Base-by-base conservation (phyloP, 2,888 invertebrate species). In the Reticulitermes lucifugus region DNA sequence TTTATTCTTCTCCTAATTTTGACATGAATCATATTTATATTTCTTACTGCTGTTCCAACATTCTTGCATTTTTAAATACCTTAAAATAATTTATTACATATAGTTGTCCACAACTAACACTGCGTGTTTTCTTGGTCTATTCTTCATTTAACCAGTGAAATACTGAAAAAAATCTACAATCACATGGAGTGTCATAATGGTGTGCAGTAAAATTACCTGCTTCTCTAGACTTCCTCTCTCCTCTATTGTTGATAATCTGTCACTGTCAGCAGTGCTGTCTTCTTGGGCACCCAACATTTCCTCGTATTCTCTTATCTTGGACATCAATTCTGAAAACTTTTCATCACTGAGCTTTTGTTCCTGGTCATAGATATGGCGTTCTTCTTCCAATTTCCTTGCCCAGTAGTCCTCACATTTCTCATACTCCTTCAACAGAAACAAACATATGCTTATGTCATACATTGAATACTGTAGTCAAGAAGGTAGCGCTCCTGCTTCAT, bases 381-480 rank as follows among this genome's bases (percentile, higher is more conserved):
- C 97, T 87, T 96, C 96, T 80, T 95, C 94, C 85, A 97, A 91
- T 90, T 97, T 97, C 59, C 92, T 92, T 81, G 94, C 93, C 97
- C 97, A 97, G 91, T 97, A 97, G 90, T 97, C 97, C 90, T 97
- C 97, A 90, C 96, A 96, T 86, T 94, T 94, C 88, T 97, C 97
- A 89, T 96, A 96, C 89, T 97, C 97, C 77, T 81, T 3, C 41
- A 81, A 59, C 7, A 81, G 10, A 65, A 65, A 65, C 65, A 65
- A 65, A 51, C 0, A 55, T 12, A 25, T 0, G 7, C 6, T 65
- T 5, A 18, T 18, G 18, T 55, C 55, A 55, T 18, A 18, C 2
- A 55, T 4, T 18, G 2, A 55, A 55, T 55, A 55, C 4, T 18
- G 14, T 18, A 18, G 14, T 55, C 5, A 55, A 14, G 18, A 0